A percentile compares a stretch with the other conserved stretches of the same genome.
These are phyloP conservation scores for Sclerurus mexicanus DNA, from an alignment of 2,113 vertebrate genomes.

Conservation along the genomic window DNA sequence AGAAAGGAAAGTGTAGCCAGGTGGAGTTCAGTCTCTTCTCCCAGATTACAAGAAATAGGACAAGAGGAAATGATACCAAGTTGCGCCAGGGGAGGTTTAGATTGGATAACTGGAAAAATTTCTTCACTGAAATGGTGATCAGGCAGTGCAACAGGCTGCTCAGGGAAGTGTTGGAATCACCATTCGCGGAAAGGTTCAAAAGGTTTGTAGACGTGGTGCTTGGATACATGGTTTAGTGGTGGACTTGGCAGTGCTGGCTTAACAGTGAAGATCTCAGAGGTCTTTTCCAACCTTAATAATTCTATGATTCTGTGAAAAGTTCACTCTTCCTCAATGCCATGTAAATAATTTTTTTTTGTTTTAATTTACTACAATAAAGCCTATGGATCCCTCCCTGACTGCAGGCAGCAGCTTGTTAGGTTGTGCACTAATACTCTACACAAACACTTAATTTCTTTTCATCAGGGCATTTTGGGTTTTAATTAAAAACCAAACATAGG, in stretches of 20 bases:
- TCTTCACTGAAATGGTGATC: not conserved
- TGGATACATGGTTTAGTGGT: not conserved
- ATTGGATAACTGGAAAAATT: not conserved
- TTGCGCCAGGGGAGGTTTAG: not conserved
- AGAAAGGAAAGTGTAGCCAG: not conserved
- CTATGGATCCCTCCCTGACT: not conserved
- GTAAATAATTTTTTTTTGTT: not conserved
- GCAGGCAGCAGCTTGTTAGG: not conserved
- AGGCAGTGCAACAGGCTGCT: too few species aligned
- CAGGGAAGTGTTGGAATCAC: not conserved
- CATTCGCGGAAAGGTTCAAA: not conserved
- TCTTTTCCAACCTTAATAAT: not conserved
- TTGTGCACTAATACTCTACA: not conserved
- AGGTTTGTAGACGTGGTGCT: not conserved
- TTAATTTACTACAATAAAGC: not conserved
- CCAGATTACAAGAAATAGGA: not conserved
- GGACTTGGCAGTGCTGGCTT: not conserved
- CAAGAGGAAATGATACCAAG: not conserved
- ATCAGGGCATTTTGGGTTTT: not conserved
- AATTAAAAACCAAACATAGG: not conserved
- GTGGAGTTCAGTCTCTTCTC: not conserved
- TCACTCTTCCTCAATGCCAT: not conserved
- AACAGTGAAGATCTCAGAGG: not conserved
- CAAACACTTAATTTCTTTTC: not conserved
- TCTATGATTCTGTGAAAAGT: not conserved